Conservation (phyloP, 2,888 invertebrate species). For the Griposia aprilina region DNA sequence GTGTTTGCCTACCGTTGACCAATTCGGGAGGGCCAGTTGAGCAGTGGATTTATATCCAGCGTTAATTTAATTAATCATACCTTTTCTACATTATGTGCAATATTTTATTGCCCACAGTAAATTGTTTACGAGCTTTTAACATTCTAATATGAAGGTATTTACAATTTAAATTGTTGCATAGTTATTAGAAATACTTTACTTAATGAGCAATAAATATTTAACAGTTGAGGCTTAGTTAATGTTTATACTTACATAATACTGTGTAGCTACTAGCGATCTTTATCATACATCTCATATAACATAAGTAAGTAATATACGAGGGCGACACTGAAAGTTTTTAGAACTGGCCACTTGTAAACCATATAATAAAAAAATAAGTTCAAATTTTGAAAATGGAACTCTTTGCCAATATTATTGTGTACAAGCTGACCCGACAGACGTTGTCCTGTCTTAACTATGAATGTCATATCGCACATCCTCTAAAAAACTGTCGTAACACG, state of each 20-base stretch:
- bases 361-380: too few relatives aligned
- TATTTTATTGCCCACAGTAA: slow-evolving; percentile 33
- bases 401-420: too few relatives aligned
- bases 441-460: too few relatives aligned
- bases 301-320: neutral
- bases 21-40: neutral
- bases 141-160: slow-evolving; percentile 34
- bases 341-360: too few relatives aligned
- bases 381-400: too few relatives aligned
- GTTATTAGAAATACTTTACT: slow-evolving; percentile 39
- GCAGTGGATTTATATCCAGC: neutral
- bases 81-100: neutral
- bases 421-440: too few relatives aligned
- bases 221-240: slow-evolving; percentile 15
- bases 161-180: slow-evolving; percentile 47
- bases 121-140: slow-evolving; percentile 32
- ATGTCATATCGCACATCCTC: too few relatives aligned
- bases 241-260: slow-evolving; percentile 20
- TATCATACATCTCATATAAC: slow-evolving; percentile 18
- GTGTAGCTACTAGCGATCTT: neutral
- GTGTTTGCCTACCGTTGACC: neutral
- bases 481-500: too few relatives aligned
- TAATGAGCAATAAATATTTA: slow-evolving; percentile 56
- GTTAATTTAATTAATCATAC: slow-evolving; percentile 6
- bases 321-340: too few relatives aligned